Conservation (phyloP, 2,797 vertebrate genomes). For the Champsocephalus gunnari region DNA sequence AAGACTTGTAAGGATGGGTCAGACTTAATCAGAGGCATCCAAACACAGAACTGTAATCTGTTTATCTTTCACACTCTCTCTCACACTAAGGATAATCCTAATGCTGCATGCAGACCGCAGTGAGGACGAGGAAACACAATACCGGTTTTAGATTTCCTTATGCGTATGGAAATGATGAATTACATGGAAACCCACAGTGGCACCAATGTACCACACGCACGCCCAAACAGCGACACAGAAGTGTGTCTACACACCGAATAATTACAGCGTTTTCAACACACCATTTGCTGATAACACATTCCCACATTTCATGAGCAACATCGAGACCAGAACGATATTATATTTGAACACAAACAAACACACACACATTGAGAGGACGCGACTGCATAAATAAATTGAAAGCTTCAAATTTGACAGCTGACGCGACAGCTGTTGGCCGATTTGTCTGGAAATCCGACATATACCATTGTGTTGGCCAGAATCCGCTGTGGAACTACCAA, state of each 20-base stretch:
- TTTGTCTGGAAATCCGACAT: conserved; percentile 25
- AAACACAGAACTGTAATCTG: conserved; percentile 55
- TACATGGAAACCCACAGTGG: conserved; percentile 21
- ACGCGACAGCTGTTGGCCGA: conserved; percentile 45
- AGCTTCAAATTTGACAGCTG: conserved; percentile 52
- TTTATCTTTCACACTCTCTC: conserved; percentile 40
- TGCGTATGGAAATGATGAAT: conserved; percentile 22
- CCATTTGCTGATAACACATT: conserved; percentile 75
- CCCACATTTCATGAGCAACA: conserved; percentile 70
- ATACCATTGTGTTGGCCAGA: conserved; percentile 34
- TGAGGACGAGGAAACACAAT: conserved; percentile 37
- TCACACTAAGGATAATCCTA: conserved; percentile 39
- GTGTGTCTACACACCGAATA: conserved; percentile 36
- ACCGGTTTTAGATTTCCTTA: conserved; percentile 26
- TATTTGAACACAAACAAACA: conserved; percentile 36
- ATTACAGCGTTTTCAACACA: conserved; percentile 41
- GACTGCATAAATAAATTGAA: conserved; percentile 48
- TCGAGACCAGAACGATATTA: conserved; percentile 59
- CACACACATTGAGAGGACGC: conserved; percentile 21
- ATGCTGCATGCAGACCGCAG: conserved; percentile 40
- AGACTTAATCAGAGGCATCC: conserved; percentile 55
- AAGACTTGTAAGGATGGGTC: conserved; percentile 52
- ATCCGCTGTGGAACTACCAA: conserved; percentile 21
- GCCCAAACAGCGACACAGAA: conserved; percentile 20
- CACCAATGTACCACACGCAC: conserved; percentile 3